These are phyloP conservation scores for Aphidoletes aphidimyza DNA, from an alignment of 2,888 invertebrate species.

Conservation along the genomic window DNA sequence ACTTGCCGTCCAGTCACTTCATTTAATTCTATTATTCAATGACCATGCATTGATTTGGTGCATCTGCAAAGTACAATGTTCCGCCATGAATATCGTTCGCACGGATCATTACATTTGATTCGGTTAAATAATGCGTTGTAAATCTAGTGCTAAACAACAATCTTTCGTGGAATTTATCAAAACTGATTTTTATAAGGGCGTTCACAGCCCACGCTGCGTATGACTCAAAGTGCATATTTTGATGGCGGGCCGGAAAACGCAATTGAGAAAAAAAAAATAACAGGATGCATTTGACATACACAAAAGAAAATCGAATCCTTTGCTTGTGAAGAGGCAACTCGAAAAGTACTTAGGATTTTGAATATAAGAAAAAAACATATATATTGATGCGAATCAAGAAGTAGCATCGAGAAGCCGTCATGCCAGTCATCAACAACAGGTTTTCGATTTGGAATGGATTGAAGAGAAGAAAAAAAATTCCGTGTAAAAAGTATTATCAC, in stretches of 20 bases:
- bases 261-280: background rate
- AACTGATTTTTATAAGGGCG: background rate
- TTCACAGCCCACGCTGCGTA: background rate
- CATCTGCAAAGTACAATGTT: background rate
- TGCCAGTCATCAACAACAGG: background rate
- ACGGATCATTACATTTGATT: conserved; percentile 12
- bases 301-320: conserved; percentile 1
- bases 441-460: background rate
- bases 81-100: background rate
- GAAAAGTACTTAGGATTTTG: background rate
- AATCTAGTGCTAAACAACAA: conserved; percentile 4
- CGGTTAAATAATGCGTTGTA: conserved; percentile 3
- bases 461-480: no score
- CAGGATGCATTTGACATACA: conserved; percentile 28
- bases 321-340: background rate
- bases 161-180: background rate
- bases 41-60: background rate
- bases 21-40: conserved; percentile 30
- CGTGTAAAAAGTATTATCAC: background rate
- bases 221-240: background rate
- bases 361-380: background rate
- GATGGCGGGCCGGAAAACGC: background rate
- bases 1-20: conserved; percentile 18
- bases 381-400: background rate
- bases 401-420: background rate